Conservation (phyloP, 2,113 vertebrate species). For the Zosterops japonicus region DNA sequence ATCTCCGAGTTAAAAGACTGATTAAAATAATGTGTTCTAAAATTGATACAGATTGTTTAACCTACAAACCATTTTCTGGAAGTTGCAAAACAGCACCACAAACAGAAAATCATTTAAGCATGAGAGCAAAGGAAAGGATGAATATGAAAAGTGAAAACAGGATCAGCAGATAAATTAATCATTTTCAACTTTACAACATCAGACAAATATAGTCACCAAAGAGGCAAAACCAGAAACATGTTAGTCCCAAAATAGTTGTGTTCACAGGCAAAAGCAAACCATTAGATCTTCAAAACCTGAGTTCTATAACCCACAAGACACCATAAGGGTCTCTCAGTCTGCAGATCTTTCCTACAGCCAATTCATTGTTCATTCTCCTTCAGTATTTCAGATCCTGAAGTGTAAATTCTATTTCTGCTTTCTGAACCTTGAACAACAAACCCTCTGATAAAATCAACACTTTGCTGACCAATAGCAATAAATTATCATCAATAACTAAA, state of each 20-base stretch:
- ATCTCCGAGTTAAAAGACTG: not conserved
- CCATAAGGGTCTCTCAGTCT: not conserved
- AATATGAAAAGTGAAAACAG: not conserved
- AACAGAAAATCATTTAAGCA: not conserved
- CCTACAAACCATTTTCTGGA: not conserved
- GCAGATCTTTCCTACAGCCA: not conserved
- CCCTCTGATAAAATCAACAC: slow-evolving; percentile 78
- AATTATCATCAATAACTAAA: slow-evolving; percentile 77
- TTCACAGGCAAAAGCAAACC: not conserved
- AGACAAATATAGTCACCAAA: not conserved
- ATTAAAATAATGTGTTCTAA: not conserved
- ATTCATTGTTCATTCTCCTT: not conserved
- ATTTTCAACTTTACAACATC: not conserved
- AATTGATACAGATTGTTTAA: not conserved
- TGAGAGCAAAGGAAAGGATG: not conserved
- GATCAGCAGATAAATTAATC: not conserved
- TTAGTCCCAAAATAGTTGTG: not conserved
- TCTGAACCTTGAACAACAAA: slow-evolving; percentile 74
- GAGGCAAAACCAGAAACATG: not conserved
- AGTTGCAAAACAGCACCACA: not conserved
- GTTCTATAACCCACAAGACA: not conserved
- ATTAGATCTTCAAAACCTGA: not conserved
- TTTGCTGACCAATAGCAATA: slow-evolving; percentile 80
- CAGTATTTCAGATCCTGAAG: slow-evolving; percentile 67
- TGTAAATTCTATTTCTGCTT: slow-evolving; percentile 72